Evolutionary conservation across 2,888 invertebrate species (phyloP), one percentile per base, ranked within the genome.

Genomic region (Dasypolia templi): DNA sequence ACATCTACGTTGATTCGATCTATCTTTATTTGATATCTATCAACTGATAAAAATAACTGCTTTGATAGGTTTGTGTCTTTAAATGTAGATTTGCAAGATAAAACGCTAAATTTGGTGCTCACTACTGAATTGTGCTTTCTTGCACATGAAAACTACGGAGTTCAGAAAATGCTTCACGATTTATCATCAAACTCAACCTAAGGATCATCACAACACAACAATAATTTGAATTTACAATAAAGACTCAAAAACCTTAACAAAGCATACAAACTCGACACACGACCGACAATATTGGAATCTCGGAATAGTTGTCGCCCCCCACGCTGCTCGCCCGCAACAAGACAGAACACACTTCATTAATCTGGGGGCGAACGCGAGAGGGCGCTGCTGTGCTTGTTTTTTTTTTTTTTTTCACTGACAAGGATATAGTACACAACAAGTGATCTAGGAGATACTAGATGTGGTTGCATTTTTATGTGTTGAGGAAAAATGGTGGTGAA

Each of bases 311-410:
- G 68, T 58, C 44, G 49, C 44, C 39, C 44, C 65, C 63, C 46
- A 26, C 29, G 17, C 49, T 71, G 35, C 67, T 66, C 56, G 19
- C 63, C 32, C 59, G 22, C 66, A 51, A 62, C 62, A 72, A 82
- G 82, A 82, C 82, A 72, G 77, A 81, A 75, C 56, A 75, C 55
- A 65, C 68, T 82, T 84, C 81, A 82, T 84, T 82, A 82, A 84
- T 82, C 83, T 82, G 44, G 49, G 69, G 32, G 58, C 32, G 46
- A 35, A 49, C 56, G 49, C 51, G 44, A 63, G 66, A 56, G 72
- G 67, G 69, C 58, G 70, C 63, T 53, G 63, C 46, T 69, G 73
- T 55, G 55, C 35, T 66, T 12, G 51, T 72, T 81, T 83, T 56
- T 83, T 86, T 56, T 83, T 86, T 73, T 77, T 73, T 86, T 80